These are phyloP conservation scores for Clostera curtula DNA, from an alignment of 2,888 invertebrate species.

Conservation along the genomic window DNA sequence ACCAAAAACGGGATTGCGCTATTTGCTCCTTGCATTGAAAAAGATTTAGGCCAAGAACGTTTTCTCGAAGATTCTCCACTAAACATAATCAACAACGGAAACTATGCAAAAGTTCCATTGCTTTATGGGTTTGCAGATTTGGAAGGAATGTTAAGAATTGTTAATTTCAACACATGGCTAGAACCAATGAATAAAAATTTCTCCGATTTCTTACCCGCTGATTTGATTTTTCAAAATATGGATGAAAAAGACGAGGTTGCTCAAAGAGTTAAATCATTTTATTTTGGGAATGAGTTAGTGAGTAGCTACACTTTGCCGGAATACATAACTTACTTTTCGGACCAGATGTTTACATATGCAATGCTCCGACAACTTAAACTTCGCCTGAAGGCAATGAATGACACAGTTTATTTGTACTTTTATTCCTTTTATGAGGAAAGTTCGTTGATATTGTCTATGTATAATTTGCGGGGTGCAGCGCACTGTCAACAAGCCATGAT, in stretches of 20 bases:
- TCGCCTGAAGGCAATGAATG: constrained; percentile 31
- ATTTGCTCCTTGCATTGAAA: constrained; percentile 30
- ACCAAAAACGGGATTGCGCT: too few relatives aligned
- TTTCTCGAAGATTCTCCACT: constrained; percentile 34
- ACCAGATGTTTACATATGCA: constrained; percentile 39
- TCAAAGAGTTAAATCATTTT: constrained; percentile 29
- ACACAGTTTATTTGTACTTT: constrained; percentile 38
- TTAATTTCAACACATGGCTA: constrained; percentile 28
- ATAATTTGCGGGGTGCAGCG: constrained; percentile 24
- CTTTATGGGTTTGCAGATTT: constrained; percentile 37
- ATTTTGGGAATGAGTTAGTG: constrained; percentile 32
- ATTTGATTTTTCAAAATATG: constrained; percentile 33
- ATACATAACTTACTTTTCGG: constrained; percentile 38
- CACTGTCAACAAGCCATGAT: constrained; percentile 32
- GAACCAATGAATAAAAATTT: constrained; percentile 37
- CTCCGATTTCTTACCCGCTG: constrained; percentile 36
- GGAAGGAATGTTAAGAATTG: constrained; percentile 27
- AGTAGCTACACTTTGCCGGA: constrained; percentile 23
- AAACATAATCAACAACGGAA: constrained; percentile 29
- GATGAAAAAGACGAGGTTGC: constrained; percentile 30
- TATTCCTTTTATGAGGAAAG: constrained; percentile 33
- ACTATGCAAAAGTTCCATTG: constrained; percentile 33
- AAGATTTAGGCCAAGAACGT: constrained; percentile 19
- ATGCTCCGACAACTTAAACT: constrained; percentile 26
- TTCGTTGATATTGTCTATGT: constrained; percentile 23